phyloP scores from a whole-genome alignment of 92 coral and sea anemone genomes.

The Porites rus region DNA sequence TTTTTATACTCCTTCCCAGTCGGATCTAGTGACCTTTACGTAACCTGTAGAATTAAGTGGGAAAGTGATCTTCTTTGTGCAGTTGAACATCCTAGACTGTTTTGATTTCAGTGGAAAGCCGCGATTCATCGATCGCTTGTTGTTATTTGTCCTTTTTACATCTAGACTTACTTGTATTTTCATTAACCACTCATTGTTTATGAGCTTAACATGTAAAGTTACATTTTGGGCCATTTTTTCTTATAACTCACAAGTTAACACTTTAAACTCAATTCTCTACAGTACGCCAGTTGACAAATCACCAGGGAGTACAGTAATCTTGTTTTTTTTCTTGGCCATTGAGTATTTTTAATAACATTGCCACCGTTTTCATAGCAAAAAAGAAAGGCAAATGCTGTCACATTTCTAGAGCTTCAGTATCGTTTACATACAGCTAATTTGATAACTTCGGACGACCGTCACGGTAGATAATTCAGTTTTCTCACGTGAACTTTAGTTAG shows the following conservation, averaged over 20 bases:
- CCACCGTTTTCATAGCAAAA: background rate
- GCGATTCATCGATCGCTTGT: too few species aligned
- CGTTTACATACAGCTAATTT: background rate
- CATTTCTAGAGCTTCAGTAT: too few species aligned
- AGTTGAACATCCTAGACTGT: background rate
- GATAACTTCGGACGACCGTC: too few species aligned
- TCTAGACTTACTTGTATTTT: too few species aligned
- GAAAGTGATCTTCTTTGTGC: background rate
- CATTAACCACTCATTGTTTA: too few species aligned
- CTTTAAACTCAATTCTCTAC: background rate
- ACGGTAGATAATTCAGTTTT: background rate
- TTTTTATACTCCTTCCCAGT: background rate
- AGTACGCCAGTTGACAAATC: background rate
- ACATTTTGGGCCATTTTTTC: too few species aligned
- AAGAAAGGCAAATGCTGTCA: background rate
- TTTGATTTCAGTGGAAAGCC: background rate
- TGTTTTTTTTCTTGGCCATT: background rate
- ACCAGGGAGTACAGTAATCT: too few species aligned
- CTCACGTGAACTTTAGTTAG: slow-evolving; percentile 14
- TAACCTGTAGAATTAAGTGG: background rate
- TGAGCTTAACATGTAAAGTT: background rate
- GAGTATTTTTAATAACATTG: too few species aligned
- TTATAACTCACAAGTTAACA: background rate
- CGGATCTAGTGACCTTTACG: background rate
- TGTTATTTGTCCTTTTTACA: too few species aligned